A percentile compares a stretch with the other conserved stretches of the same genome.
Evolutionary conservation across 1,140 invertebrate species (phyloP).

Genomic region (Tribolium castaneum): DNA sequence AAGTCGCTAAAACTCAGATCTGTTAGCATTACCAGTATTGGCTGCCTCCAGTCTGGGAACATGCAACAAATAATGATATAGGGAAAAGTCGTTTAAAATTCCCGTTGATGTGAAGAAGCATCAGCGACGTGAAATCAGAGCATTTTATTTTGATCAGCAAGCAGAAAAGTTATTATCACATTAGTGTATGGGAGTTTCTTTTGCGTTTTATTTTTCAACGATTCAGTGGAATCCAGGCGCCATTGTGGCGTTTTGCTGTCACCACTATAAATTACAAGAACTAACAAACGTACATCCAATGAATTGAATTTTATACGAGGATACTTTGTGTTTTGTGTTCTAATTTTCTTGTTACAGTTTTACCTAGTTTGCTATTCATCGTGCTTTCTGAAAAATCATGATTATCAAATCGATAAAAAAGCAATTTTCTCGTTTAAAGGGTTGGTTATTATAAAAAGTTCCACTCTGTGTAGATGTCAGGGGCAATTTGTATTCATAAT

Average conservation of each 20-base stretch:
- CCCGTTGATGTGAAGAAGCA: not conserved
- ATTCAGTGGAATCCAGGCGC: slow-evolving; percentile 2
- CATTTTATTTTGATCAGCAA: not conserved
- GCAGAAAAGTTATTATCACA: slow-evolving; percentile 1
- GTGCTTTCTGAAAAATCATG: not conserved
- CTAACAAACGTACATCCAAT: slow-evolving; percentile 1
- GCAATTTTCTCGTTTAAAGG: not conserved
- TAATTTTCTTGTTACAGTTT: not conserved
- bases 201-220: not conserved
- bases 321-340: not conserved
- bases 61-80: not conserved
- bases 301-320: slow-evolving; percentile 3
- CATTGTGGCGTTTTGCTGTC: slow-evolving; percentile 3
- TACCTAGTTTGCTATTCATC: not conserved
- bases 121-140: not conserved
- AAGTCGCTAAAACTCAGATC: not conserved
- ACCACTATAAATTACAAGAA: slow-evolving; percentile 6
- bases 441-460: not conserved
- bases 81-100: not conserved
- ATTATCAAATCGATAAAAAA: not conserved
- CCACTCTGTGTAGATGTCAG: not conserved
- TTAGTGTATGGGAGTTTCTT: slow-evolving; percentile 1
- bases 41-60: not conserved
- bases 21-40: not conserved
- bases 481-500: not conserved